Evolutionary conservation across 2,888 invertebrate species (phyloP).

Genomic region (Cataglyphis albicans): DNA sequence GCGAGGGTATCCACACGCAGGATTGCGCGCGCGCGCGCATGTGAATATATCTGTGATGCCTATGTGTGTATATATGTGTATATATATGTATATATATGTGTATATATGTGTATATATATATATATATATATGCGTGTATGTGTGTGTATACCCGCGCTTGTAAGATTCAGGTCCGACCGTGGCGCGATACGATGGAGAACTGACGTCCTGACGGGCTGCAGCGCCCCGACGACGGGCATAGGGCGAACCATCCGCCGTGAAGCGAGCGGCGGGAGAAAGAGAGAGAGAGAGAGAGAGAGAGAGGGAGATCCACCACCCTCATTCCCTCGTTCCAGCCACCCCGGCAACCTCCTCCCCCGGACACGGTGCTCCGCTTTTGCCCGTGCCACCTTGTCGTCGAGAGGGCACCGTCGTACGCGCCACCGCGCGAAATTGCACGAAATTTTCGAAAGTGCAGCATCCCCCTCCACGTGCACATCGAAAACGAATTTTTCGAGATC

Average conservation of each 20-base stretch:
- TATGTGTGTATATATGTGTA: neutral
- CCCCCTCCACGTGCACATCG: neutral
- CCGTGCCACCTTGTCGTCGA: conserved; percentile 53
- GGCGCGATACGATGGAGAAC: conserved; percentile 82
- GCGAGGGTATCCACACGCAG: conserved; percentile 16
- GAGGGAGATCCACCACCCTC: conserved; percentile 63
- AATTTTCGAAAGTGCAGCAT: conserved; percentile 18
- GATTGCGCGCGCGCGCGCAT: conserved; percentile 49
- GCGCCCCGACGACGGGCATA: conserved; percentile 80
- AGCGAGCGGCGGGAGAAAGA: conserved; percentile 70
- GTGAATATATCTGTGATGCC: neutral
- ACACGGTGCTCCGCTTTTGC: conserved; percentile 38
- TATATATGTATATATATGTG: neutral
- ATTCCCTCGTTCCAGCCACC: conserved; percentile 22
- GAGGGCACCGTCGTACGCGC: conserved; percentile 55
- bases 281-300: conserved; percentile 11
- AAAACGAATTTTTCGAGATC: conserved; percentile 23
- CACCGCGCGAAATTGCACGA: conserved; percentile 21
- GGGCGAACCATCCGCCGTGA: conserved; percentile 76
- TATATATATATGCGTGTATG: neutral
- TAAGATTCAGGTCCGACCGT: conserved; percentile 72
- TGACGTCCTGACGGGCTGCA: conserved; percentile 78
- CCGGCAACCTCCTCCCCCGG: conserved; percentile 15
- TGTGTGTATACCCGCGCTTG: conserved; percentile 4
- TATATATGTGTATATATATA: neutral